Base-by-base conservation (phyloP, 1,140 invertebrate species). In the Pygmarrhopalites habei region DNA sequence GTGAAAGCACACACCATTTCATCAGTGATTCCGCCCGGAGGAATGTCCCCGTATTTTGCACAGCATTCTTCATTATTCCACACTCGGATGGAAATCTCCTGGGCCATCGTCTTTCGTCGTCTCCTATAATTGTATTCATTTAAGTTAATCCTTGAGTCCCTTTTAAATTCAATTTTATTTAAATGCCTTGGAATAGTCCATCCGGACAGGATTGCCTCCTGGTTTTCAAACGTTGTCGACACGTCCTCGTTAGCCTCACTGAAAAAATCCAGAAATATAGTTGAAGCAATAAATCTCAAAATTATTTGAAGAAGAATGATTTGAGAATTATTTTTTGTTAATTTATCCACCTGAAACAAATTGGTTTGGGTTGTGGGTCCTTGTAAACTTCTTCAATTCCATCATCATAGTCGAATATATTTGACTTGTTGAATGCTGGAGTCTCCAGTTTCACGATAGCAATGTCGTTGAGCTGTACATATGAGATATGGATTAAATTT, bases 371-470 rank as follows among this genome's bases (percentile, higher is more conserved):
- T 26, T 55, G 51, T 15, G 26, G 51, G 51, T 28, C 26, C 7
- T 21, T 7, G 29, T 28, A 12, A 17, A 28, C 51, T 28, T 55
- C 23, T 10, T 55, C 51, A 15, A 29, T 21, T 10, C 26, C 51
- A 21, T 55, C 51, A 21, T 55, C 51, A 26, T 55, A 55, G 29
- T 55, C 51, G 29, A 55, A 55, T 21, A 55, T 12, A 15, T 15
- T 32, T 32, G 51, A 28, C 21, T 55, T 55, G 26, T 55, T 55
- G 21, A 55, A 55, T 28, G 51, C 85, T 0, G 89, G 85, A 55
- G 83, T 82, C 70, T 86, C 86, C 69, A 95, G 71, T 10, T 89
- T 92, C 1, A 95, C 76, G 47, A 95, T 79, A 0, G 91, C 88
- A 23, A 95, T 83, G 71, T 93, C 89, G 68, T 91, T 90, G 75